phyloP scores from a whole-genome alignment of 1,140 invertebrate genomes.

The Brachionus sp. region DNA sequence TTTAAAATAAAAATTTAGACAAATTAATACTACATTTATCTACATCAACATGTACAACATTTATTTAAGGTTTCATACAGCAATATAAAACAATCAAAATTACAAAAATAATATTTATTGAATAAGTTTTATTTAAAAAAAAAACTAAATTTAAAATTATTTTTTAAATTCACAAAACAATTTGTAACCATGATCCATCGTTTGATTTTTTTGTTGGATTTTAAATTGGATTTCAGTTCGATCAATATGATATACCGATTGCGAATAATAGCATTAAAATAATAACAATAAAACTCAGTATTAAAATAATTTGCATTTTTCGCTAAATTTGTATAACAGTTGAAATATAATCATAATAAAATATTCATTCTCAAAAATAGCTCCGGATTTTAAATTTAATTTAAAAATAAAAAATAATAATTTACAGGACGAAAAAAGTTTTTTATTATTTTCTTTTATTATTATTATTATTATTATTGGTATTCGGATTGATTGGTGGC shows the following conservation, averaged over 20 bases:
- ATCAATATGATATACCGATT: background rate
- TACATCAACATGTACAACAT: background rate
- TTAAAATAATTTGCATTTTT: slow-evolving; percentile 34
- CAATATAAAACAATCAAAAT: background rate
- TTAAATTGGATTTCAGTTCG: background rate
- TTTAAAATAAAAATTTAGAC: background rate
- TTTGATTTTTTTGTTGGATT: background rate
- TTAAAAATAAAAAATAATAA: background rate
- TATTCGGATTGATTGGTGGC: background rate
- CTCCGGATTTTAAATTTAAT: background rate
- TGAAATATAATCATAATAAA: background rate
- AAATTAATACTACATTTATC: background rate
- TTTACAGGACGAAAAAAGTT: background rate
- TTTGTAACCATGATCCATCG: background rate
- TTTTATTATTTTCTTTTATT: background rate
- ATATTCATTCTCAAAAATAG: slow-evolving; percentile 31
- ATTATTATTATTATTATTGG: background rate
- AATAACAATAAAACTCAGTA: slow-evolving; percentile 37
- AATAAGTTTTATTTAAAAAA: background rate
- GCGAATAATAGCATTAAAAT: slow-evolving; percentile 17
- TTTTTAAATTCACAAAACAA: background rate
- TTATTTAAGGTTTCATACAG: background rate
- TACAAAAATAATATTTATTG: background rate
- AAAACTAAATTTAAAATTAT: background rate
- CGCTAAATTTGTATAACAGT: background rate